Evolutionary conservation across 2,888 invertebrate genomes (phyloP).

Genomic region (Monoplex corrugatus): DNA sequence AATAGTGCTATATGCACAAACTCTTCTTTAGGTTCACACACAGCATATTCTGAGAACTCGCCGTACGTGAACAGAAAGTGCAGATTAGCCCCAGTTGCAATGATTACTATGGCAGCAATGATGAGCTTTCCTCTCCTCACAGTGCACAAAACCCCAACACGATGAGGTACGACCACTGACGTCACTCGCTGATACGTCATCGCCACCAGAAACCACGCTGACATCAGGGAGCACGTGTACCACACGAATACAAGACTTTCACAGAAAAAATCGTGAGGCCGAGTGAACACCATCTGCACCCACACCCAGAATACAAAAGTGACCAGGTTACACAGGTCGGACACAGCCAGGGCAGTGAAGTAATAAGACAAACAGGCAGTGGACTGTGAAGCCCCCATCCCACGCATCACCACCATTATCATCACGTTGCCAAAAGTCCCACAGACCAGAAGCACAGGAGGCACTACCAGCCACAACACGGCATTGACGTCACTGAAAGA

Average conservation of each 20-base stretch:
- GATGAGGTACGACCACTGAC: constrained; percentile 12
- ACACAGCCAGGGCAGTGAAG: constrained; percentile 24
- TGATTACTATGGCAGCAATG: neutral
- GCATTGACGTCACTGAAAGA: neutral
- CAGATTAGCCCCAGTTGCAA: neutral
- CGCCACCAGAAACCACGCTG: constrained; percentile 17
- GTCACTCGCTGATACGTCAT: constrained; percentile 32
- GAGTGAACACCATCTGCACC: neutral
- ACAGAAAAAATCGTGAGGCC: neutral
- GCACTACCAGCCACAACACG: neutral
- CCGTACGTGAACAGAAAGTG: constrained; percentile 29
- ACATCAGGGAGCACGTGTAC: neutral
- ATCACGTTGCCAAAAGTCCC: neutral
- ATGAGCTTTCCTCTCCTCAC: neutral
- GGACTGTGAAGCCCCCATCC: neutral
- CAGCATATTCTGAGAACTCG: neutral
- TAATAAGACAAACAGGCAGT: neutral
- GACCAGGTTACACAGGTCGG: neutral
- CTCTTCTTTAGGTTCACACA: neutral
- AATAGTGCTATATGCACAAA: neutral
- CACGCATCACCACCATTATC: neutral
- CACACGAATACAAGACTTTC: neutral
- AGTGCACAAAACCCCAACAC: constrained; percentile 9
- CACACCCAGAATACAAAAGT: neutral
- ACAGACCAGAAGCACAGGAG: neutral